Base-by-base conservation (phyloP, 37 sponge, comb jelly and placozoan genomes). In the Beroe forskalii region DNA sequence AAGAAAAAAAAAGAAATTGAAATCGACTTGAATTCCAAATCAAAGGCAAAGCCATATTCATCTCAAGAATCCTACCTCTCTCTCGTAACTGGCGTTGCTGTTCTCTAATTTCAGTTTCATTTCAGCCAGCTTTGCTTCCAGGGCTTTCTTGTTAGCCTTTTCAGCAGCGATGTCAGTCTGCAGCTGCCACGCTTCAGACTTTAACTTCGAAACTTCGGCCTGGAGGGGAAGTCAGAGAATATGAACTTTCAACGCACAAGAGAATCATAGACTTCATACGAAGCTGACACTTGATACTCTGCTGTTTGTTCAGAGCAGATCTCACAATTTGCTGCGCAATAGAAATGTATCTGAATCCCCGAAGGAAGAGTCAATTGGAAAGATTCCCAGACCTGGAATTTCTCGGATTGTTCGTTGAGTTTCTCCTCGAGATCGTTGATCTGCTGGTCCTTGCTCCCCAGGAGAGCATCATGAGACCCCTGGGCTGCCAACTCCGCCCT, bases 321-420 rank as follows among this genome's bases (percentile, higher is more conserved):
- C n/a, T n/a, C n/a, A n/a, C n/a, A n/a, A n/a, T n/a, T n/a, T n/a
- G n/a, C n/a, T n/a, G n/a, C n/a, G n/a, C n/a, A n/a, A n/a, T n/a
- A n/a, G n/a, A n/a, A n/a, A n/a, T n/a, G n/a, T n/a, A n/a, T n/a
- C n/a, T n/a, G n/a, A n/a, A n/a, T n/a, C n/a, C n/a, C n/a, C n/a
- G n/a, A n/a, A n/a, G n/a, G n/a, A n/a, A n/a, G n/a, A n/a, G n/a
- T n/a, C n/a, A n/a, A n/a, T n/a, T n/a, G n/a, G n/a, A n/a, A n/a
- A n/a, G n/a, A n/a, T n/a, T n/a, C n/a, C n/a, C n/a, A n/a, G n/a
- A 80, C 86, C 86, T 80, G 86, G 17, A n/a, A 80, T 43, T 80
- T 80, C 55, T 80, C 86, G 0, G 86, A 80, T 48, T 80, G 86
- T 43, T 80, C 86, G 55, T 80, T 80, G n/a, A 80, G 86, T 80